A percentile compares a stretch with the other conserved stretches of the same genome.
Evolutionary conservation across 2,797 vertebrate genomes (phyloP).

Genomic region (Hyperoplus lanceolatus): DNA sequence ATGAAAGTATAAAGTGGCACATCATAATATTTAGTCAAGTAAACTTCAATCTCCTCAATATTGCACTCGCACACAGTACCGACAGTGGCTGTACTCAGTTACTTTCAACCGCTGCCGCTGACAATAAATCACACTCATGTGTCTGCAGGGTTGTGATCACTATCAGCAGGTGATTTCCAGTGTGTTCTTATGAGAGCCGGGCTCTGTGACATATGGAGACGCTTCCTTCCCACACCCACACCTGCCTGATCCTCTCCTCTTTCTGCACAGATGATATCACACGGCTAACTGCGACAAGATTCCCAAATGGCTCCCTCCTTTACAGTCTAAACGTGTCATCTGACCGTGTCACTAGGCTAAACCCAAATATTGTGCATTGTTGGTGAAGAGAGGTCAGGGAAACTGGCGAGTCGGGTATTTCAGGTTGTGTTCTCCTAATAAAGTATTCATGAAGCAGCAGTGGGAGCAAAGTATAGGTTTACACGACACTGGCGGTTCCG

Average conservation of each 20-base stretch:
- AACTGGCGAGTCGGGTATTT: conserved; percentile 71
- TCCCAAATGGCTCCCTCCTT: conserved; percentile 70
- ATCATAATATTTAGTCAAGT: not conserved
- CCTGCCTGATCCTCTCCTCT: conserved; percentile 71
- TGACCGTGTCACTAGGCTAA: conserved; percentile 67
- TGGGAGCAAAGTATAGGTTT: conserved; percentile 80
- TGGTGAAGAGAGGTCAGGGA: conserved; percentile 82
- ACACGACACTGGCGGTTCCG: conserved; percentile 77
- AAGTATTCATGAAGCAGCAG: conserved; percentile 84
- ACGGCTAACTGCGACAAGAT: conserved; percentile 69
- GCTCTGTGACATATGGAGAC: conserved; percentile 75
- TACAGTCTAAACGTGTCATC: conserved; percentile 73
- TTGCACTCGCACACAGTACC: not conserved
- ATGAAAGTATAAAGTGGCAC: not conserved
- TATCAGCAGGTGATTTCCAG: conserved; percentile 71
- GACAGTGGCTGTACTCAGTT: conserved; percentile 37
- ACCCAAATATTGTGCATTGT: conserved; percentile 77
- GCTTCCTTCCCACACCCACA: conserved; percentile 75
- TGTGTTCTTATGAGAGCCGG: conserved; percentile 64
- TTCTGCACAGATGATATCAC: conserved; percentile 76
- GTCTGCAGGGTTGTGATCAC: conserved; percentile 60
- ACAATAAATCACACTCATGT: conserved; percentile 61
- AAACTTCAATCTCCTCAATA: not conserved
- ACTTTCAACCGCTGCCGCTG: conserved; percentile 26
- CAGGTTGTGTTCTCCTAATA: conserved; percentile 80